Evolutionary conservation across 23 tunicate species (phyloP).

Genomic region (Corella eumyota): DNA sequence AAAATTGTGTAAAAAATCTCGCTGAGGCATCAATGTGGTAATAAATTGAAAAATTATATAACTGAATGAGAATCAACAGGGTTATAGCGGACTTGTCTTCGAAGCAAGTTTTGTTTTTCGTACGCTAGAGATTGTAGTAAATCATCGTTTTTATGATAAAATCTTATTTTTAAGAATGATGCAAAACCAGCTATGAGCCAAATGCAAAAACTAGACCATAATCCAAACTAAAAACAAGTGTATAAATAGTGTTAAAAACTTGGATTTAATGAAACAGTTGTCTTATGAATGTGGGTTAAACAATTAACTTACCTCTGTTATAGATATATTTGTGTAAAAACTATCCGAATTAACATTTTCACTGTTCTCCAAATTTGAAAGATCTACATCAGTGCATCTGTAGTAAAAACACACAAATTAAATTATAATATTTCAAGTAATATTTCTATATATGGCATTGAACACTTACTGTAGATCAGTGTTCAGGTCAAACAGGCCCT

Average conservation of each 20-base stretch:
- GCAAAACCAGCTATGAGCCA: constrained; percentile 35
- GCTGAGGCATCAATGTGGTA: no score
- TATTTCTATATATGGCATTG: no score
- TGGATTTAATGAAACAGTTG: no score
- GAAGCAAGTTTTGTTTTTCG: constrained; percentile 32
- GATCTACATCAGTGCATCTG: constrained; percentile 26
- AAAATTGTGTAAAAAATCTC: no score
- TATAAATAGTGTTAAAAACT: no score
- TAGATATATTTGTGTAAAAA: constrained; percentile 6
- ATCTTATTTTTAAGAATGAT: constrained; percentile 48
- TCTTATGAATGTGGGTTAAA: no score
- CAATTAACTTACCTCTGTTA: constrained; percentile 27
- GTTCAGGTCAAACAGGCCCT: no score
- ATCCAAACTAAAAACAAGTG: constrained; percentile 39
- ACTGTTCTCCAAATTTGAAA: constrained; percentile 7
- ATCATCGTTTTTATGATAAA: constrained; percentile 66
- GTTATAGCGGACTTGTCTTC: background rate
- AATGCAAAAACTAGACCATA: constrained; percentile 30
- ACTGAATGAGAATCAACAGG: constrained; percentile 1
- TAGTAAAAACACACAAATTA: background rate
- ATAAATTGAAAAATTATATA: background rate
- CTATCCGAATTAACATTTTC: constrained; percentile 6
- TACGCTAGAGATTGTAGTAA: constrained; percentile 43
- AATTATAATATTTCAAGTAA: background rate
- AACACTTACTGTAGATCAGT: no score